Conservation (phyloP, 2,113 vertebrate genomes). For the Ptyas mucosa region DNA sequence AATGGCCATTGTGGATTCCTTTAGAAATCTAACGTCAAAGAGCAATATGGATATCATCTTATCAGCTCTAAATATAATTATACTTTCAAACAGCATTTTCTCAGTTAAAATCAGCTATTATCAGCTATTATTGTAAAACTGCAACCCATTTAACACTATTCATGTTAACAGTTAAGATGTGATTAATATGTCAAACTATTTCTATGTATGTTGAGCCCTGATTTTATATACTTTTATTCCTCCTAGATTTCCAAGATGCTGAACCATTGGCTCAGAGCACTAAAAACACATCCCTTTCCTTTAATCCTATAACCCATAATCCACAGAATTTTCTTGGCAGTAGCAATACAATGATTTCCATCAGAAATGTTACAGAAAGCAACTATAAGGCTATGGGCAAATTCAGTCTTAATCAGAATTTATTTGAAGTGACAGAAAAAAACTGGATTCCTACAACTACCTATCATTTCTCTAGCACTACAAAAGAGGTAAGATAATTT, state of each 20-base stretch:
- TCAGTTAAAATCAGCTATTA: not conserved
- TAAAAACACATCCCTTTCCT: conserved; percentile 46
- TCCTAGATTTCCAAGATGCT: conserved; percentile 59
- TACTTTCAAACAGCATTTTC: not conserved
- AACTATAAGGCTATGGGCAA: conserved; percentile 45
- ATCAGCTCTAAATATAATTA: not conserved
- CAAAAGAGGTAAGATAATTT: conserved; percentile 66
- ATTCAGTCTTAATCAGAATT: conserved; percentile 23
- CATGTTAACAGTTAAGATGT: not conserved
- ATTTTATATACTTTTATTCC: conserved; percentile 47
- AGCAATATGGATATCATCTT: not conserved
- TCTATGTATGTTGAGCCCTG: conserved; percentile 21
- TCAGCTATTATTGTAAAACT: not conserved
- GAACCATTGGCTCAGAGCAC: conserved; percentile 48
- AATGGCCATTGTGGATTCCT: not conserved
- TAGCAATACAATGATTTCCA: conserved; percentile 51
- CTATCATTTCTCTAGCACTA: conserved; percentile 50
- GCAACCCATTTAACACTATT: not conserved
- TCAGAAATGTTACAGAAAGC: conserved; percentile 37
- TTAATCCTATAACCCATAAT: conserved; percentile 34
- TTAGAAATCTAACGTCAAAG: not conserved
- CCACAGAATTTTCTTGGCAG: conserved; percentile 43
- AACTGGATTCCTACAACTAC: conserved; percentile 42
- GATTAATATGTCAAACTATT: conserved; percentile 5
- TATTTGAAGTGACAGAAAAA: conserved; percentile 43